Evolutionary conservation across 1,140 invertebrate species (phyloP).

Genomic region (Zaprionus inermis): DNA sequence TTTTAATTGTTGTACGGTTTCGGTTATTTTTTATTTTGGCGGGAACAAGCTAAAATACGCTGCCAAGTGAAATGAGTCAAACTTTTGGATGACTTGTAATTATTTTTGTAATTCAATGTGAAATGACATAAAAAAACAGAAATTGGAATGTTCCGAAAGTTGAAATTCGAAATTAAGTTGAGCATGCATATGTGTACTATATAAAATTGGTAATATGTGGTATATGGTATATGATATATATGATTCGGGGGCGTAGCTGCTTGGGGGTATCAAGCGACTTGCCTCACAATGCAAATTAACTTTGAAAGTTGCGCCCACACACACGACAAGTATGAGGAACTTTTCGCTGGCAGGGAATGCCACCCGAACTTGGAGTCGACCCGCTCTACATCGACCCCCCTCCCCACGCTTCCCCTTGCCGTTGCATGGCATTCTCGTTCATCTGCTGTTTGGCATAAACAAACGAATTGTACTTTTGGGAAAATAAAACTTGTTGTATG

Average conservation of each 20-base stretch:
- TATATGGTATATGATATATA: background rate
- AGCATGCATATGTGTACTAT: background rate
- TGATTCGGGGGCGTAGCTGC: background rate
- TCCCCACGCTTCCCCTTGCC: too few relatives aligned
- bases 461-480: conserved; percentile 5
- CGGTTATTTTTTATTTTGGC: background rate
- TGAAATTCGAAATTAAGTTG: background rate
- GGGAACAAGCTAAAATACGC: background rate
- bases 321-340: background rate
- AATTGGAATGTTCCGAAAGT: background rate
- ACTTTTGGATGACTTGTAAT: conserved; percentile 3
- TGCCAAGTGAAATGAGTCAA: background rate
- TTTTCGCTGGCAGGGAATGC: background rate
- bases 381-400: background rate
- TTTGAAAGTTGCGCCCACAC: background rate
- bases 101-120: conserved; percentile 1
- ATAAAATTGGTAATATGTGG: background rate
- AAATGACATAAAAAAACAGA: conserved; percentile 1
- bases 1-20: too few relatives aligned
- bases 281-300: conserved; percentile 3
- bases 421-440: background rate
- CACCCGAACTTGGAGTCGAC: background rate
- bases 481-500: conserved; percentile 6
- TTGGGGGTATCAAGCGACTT: background rate
- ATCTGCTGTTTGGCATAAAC: background rate